Evolutionary conservation across 2,888 invertebrate genomes (phyloP).

Genomic region (Didymodactylos carnosus): DNA sequence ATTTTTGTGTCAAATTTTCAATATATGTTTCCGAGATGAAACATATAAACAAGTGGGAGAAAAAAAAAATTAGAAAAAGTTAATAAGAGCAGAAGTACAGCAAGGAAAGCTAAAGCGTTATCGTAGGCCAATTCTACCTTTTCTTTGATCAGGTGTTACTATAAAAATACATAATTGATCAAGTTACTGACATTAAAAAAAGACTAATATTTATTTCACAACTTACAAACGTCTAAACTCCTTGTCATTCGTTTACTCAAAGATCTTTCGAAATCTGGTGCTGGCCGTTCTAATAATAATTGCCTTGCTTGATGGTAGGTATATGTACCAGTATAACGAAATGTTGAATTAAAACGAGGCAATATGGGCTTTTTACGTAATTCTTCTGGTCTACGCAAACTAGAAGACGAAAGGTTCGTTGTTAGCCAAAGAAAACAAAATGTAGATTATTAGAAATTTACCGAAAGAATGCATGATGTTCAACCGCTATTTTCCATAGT

Average conservation of each 20-base stretch:
- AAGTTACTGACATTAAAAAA: not conserved
- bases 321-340: conserved; percentile 9
- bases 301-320: conserved; percentile 13
- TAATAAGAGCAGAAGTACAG: too few relatives aligned
- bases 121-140: too few relatives aligned
- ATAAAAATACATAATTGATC: not conserved
- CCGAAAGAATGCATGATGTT: conserved; percentile 88
- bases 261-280: conserved; percentile 3
- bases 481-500: conserved; percentile 94
- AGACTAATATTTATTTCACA: not conserved
- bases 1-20: too few relatives aligned
- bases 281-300: conserved; percentile 3
- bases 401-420: conserved; percentile 21
- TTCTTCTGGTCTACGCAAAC: conserved; percentile 6
- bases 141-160: too few relatives aligned
- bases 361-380: not conserved
- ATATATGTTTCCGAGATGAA: too few relatives aligned
- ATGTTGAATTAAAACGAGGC: conserved; percentile 8
- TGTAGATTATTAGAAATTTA: not conserved
- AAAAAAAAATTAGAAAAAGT: not conserved
- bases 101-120: too few relatives aligned
- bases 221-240: conserved; percentile 2
- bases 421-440: not conserved
- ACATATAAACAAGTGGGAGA: not conserved
- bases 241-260: conserved; percentile 9